Evolutionary conservation across 1,140 invertebrate genomes (phyloP), one percentile per base, ranked within the genome.

Genomic region (Pseudomyrmex cubaensis): DNA sequence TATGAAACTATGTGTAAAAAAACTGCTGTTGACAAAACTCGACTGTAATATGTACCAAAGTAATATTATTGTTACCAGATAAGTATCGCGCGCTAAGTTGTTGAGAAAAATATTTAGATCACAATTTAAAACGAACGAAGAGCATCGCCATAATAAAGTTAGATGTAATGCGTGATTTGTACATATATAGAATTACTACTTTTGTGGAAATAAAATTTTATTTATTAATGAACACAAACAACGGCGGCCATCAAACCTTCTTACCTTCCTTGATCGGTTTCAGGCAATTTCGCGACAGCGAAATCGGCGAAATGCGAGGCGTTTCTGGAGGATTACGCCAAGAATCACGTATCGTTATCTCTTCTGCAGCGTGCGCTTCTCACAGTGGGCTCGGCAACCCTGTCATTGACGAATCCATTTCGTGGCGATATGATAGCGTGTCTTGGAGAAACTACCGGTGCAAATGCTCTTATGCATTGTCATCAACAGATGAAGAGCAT

Each of bases 391-490:
- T 98, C 98, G 20, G 97, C 97, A 44, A 92, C 95, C 5, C 95
- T 98, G 67, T 96, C 97, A 7, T 92, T 98, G 22, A 89, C 96
- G 4, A 95, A 98, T 95, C 98, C 98, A 1, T 93, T 89, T 84
- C 92, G 97, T 70, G 96, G 95, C n/a, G 98, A 99, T 93, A 98
- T 99, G 98, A 98, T 99, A 89, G 98, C 98, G 54, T 97, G 98
- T 86, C 95, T 99, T 74, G 98, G 98, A 4, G 98, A 99, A 95
- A 97, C 97, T 0, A 98, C 98, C 2, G 98, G 98, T 1, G 93
- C 95, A 86, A 88, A 89, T 54, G 97, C 98, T 9, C 94, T 98
- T 0, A 93, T 94, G 76, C 94, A 96, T 85, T 97, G 98, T 92
- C 94, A 94, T 75, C 90, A 94, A 82, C 95, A 96, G 92, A 97